Evolutionary conservation across 2,113 vertebrate genomes (phyloP).

Genomic region (Grallaria varia): DNA sequence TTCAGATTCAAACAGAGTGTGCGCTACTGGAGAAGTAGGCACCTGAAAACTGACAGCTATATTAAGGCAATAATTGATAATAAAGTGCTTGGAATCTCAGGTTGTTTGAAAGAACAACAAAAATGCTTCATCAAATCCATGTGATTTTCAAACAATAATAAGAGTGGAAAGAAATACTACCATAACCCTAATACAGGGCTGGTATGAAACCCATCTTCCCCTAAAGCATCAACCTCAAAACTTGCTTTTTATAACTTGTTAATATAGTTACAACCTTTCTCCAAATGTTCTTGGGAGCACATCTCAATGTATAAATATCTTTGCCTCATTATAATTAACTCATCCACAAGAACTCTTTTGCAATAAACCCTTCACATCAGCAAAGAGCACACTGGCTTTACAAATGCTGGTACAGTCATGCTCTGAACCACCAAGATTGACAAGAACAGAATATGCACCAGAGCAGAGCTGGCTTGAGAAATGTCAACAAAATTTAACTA

Average conservation of each 20-base stretch:
- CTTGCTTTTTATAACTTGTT: background rate
- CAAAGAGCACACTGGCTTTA: background rate
- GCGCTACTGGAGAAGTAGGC: background rate
- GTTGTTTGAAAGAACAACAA: background rate
- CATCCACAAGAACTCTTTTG: background rate
- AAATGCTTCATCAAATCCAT: background rate
- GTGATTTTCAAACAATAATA: background rate
- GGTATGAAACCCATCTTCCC: background rate
- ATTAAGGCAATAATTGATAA: background rate
- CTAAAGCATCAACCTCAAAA: background rate
- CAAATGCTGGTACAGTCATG: background rate
- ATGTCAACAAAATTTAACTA: background rate
- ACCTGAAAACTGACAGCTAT: background rate
- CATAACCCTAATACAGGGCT: background rate
- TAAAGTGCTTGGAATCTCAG: background rate
- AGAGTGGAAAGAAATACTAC: background rate
- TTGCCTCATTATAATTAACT: background rate
- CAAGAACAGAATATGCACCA: background rate
- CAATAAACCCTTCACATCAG: background rate
- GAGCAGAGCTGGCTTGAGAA: background rate
- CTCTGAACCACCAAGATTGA: background rate
- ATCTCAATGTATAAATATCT: background rate
- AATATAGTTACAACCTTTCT: background rate
- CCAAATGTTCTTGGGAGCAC: background rate
- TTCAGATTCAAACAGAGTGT: background rate